Evolutionary conservation across 2,797 vertebrate species (phyloP).

Genomic region (Myiothlypis chrysogaster): DNA sequence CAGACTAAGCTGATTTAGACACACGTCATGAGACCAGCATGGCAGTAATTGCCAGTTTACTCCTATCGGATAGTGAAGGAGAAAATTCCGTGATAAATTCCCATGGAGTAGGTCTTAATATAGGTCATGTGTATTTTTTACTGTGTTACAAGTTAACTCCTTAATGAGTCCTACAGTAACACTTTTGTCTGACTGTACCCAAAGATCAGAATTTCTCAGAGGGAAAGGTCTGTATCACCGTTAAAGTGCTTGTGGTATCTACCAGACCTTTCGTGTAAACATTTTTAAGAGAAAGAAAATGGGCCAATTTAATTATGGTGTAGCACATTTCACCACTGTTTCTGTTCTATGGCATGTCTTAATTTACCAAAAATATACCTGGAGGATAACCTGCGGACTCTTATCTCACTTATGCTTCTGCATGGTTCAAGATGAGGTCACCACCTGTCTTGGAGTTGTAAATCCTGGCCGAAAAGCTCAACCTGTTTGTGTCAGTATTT

Average conservation of each 20-base stretch:
- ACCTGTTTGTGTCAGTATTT: not conserved
- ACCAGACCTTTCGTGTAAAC: not conserved
- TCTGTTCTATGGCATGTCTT: not conserved
- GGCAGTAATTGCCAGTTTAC: not conserved
- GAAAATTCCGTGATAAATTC: not conserved
- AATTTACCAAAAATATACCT: not conserved
- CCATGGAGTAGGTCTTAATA: not conserved
- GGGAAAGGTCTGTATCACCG: not conserved
- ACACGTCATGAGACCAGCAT: not conserved
- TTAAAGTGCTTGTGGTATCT: not conserved
- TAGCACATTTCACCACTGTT: not conserved
- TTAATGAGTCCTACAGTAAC: not conserved
- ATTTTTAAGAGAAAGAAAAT: not conserved
- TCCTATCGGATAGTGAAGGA: not conserved
- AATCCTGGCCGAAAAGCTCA: not conserved
- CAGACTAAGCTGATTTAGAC: constrained; percentile 25
- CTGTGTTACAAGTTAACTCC: not conserved
- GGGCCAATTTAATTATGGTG: not conserved
- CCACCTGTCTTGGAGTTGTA: not conserved
- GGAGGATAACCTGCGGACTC: not conserved
- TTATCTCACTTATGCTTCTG: not conserved
- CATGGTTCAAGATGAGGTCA: not conserved
- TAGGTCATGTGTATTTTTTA: not conserved
- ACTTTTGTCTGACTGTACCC: not conserved
- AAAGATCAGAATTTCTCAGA: not conserved